phyloP scores from a whole-genome alignment of 2,888 invertebrate species.

The Tryphoninae sp. region DNA sequence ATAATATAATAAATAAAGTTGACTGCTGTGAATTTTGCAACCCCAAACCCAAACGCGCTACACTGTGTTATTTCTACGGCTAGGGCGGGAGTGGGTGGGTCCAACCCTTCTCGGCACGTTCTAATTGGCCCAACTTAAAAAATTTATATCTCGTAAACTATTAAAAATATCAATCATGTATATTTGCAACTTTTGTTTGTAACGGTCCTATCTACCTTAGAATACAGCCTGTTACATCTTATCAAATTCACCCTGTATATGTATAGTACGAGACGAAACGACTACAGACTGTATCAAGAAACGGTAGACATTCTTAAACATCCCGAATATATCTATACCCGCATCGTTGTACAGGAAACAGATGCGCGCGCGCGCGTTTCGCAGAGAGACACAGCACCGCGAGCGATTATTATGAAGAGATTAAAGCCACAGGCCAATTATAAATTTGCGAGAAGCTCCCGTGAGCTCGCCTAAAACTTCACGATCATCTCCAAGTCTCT shows the following conservation, averaged over 20 bases:
- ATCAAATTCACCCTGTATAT: neutral
- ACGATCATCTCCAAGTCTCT: slow-evolving; percentile 36
- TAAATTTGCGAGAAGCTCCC: slow-evolving; percentile 65
- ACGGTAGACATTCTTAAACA: neutral
- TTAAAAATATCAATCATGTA: too few relatives aligned
- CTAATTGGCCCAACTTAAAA: too few relatives aligned
- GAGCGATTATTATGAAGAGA: slow-evolving; percentile 68
- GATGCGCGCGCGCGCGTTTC: slow-evolving; percentile 64
- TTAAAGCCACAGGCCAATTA: slow-evolving; percentile 68
- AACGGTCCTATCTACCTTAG: too few relatives aligned
- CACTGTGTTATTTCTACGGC: too few relatives aligned
- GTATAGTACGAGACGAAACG: slow-evolving; percentile 3
- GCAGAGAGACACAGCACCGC: slow-evolving; percentile 47
- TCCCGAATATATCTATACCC: slow-evolving; percentile 7
- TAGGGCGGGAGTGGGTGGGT: too few relatives aligned
- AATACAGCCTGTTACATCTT: too few relatives aligned
- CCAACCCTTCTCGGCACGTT: too few relatives aligned
- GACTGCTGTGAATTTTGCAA: too few relatives aligned
- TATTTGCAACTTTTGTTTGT: too few relatives aligned
- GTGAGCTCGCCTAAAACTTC: slow-evolving; percentile 1
- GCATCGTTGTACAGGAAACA: slow-evolving; percentile 68
- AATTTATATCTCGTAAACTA: too few relatives aligned
- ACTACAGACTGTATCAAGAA: neutral
- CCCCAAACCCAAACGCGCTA: too few relatives aligned
- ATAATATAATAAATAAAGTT: too few relatives aligned